These are phyloP conservation scores for Caenorhabditis virilis DNA, from an alignment of 2,888 invertebrate species.

Conservation along the genomic window DNA sequence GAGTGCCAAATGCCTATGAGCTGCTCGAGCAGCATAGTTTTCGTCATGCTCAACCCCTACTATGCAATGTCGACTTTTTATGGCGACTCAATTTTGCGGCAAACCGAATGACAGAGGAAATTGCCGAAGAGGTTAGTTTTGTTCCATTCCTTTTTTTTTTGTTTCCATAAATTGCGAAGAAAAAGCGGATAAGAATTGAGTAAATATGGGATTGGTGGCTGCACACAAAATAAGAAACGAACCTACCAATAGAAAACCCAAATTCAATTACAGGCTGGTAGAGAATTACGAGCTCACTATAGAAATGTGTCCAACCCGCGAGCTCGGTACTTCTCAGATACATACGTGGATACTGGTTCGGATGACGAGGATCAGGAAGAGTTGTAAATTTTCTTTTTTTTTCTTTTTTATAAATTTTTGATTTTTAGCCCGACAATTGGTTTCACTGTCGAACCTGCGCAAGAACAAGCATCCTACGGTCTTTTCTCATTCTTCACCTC, in stretches of 20 bases:
- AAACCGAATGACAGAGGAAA: slow-evolving; percentile 61
- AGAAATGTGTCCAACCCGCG: slow-evolving; percentile 56
- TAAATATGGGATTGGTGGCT: too few relatives aligned
- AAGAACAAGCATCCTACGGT: slow-evolving; percentile 33
- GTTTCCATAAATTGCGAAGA: not conserved
- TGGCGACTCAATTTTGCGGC: slow-evolving; percentile 65
- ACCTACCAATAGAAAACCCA: slow-evolving; percentile 3
- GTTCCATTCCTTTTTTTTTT: not conserved
- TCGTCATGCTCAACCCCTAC: slow-evolving; percentile 40
- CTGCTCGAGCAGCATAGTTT: slow-evolving; percentile 54
- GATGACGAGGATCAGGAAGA: slow-evolving; percentile 29
- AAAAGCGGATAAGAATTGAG: slow-evolving; percentile 3
- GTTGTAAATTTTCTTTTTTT: slow-evolving; percentile 4
- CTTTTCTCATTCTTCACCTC: slow-evolving; percentile 45
- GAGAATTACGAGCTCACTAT: slow-evolving; percentile 47
- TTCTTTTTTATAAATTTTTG: not conserved
- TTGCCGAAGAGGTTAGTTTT: slow-evolving; percentile 57
- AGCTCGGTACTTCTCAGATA: slow-evolving; percentile 62
- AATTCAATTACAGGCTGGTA: slow-evolving; percentile 44
- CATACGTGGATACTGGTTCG: slow-evolving; percentile 33
- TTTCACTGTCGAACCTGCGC: slow-evolving; percentile 24
- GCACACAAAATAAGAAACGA: too few relatives aligned
- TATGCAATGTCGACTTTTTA: slow-evolving; percentile 61
- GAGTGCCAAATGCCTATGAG: slow-evolving; percentile 45
- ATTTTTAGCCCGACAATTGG: slow-evolving; percentile 1